Evolutionary conservation across 2,797 vertebrate species (phyloP), one percentile per base, ranked within the genome.

Genomic region (Cossypha dichroa): DNA sequence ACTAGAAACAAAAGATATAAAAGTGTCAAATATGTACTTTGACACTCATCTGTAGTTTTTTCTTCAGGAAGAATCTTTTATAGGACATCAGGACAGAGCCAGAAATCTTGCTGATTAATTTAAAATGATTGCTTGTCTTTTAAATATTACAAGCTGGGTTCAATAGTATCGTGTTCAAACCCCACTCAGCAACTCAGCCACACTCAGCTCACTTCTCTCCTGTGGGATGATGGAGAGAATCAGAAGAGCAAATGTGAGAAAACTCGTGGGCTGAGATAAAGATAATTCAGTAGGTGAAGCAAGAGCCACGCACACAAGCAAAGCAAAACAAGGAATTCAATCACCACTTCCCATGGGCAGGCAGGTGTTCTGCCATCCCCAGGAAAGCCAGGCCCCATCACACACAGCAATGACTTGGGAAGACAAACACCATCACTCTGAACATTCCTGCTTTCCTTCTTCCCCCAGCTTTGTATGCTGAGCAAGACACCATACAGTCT

Each of bases 371-470:
- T 28, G 15, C 64, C 38, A 51, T 40, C 6, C 45, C 13, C 33
- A 23, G 58, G 26, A 72, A 46, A 52, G 17, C 10, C 9, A 26
- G 45, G 25, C 43, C 9, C 21, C 72, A 58, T 46, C 20, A 34
- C 5, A 7, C 15, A 9, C 22, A 31, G 4, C 0, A 1, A 5
- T 34, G 18, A 31, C 33, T 72, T 70, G 58, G 18, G 51, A 70
- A 72, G 38, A 58, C 7, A 59, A 33, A 52, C 7, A 15, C 6
- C 52, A 33, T 58, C 7, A 20, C 29, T 33, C 56, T 28, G 18
- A 58, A 70, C 10, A 28, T 31, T 34, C 8, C 43, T 29, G 10
- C 9, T 33, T 58, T 51, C 17, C 5, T 34, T 49, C 28, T 69
- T 58, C 1, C 4, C n/a, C 10, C 51, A 64, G 38, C 3, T 60